Evolutionary conservation across 1,140 invertebrate species (phyloP), one percentile per base, ranked within the genome.

Genomic region (Bombus fervidus): DNA sequence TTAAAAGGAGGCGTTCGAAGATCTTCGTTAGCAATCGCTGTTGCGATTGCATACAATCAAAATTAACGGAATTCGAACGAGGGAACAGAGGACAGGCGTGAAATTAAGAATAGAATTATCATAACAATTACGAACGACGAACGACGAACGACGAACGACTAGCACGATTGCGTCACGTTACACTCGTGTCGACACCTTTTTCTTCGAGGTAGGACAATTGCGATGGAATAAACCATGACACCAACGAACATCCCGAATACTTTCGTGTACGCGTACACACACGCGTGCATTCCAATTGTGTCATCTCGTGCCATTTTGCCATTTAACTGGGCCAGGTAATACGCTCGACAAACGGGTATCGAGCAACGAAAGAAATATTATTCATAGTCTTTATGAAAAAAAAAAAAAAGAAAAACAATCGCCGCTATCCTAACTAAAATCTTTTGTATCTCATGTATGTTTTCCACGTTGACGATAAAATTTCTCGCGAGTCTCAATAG

Each of bases 41-140:
- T 74, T 5, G 79, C 69, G 34, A 77, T 28, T 71, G 82, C 75
- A 47, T 71, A 77, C 62, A 68, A 83, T 77, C 47, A 66, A 79
- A 79, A 79, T 79, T 37, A 79, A 47, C 39, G 31, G 76, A 85
- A 80, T 85, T 80, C 83, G 83, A 71, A 47, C 34, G 34, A 37
- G 81, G 22, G 64, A 69, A 47, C 53, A 37, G 13, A 31, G 66
- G 28, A 62, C 39, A 39, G 43, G 76, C 66, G 66, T 72, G 76
- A 84, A 84, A 84, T 84, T 79, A 80, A 84, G 83, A 84, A 84
- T 73, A 81, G 78, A 57, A 81, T 81, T 81, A 85, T 73, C 79
- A 85, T 85, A 57, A 81, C 84, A 81, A 85, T 85, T 72, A 85
- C 62, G 62, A 80, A 31, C 73, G 43, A 79, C 43, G 34, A 34